phyloP scores from a whole-genome alignment of 2,113 vertebrate genomes.

The Capricornis sumatraensis region DNA sequence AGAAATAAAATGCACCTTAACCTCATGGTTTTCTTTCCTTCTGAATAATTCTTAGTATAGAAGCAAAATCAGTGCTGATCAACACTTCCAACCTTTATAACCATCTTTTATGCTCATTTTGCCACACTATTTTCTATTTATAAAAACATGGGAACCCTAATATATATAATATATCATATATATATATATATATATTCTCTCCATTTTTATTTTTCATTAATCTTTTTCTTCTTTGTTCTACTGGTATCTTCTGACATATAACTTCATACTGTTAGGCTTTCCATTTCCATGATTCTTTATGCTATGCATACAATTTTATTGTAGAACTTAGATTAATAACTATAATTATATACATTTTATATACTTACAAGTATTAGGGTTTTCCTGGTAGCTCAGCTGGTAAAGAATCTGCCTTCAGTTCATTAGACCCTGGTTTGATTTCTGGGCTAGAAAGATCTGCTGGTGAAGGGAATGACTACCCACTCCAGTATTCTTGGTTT shows the following conservation, averaged over 20 bases:
- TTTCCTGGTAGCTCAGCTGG: neutral
- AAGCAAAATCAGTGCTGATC: neutral
- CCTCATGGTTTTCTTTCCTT: neutral
- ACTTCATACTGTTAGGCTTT: neutral
- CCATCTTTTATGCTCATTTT: neutral
- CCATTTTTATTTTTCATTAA: neutral
- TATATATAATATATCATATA: too few species aligned
- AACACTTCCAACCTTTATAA: neutral
- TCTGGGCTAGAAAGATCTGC: neutral
- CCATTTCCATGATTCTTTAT: neutral
- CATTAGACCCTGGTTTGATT: neutral
- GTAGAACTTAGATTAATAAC: neutral
- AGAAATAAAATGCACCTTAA: neutral
- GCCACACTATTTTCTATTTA: neutral
- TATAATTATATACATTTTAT: neutral
- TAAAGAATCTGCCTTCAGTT: neutral
- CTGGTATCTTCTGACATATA: neutral
- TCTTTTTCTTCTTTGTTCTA: neutral
- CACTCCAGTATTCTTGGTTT: neutral
- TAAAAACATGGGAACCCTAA: neutral
- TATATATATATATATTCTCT: neutral
- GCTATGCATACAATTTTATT: neutral
- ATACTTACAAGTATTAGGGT: neutral
- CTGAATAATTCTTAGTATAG: neutral
- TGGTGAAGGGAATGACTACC: neutral